Conservation (phyloP, 1,140 invertebrate species). For the Yoshiicerus persimilis region DNA sequence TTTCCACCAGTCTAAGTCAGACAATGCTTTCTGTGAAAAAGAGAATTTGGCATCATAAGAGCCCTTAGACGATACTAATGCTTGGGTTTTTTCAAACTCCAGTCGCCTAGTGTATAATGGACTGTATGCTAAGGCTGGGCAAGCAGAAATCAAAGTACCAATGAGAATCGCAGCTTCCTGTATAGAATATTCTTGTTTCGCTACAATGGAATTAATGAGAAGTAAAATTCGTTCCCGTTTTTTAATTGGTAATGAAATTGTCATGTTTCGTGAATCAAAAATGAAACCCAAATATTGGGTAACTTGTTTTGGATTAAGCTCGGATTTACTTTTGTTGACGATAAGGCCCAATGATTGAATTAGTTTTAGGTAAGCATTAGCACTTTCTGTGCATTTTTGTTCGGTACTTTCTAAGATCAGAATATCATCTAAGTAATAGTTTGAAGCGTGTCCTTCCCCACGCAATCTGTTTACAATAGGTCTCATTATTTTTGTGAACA, state of each 20-base stretch:
- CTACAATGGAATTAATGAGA: not conserved
- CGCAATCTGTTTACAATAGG: constrained; percentile 1
- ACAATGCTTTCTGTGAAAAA: not conserved
- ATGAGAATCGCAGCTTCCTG: not conserved
- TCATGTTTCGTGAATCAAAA: not conserved
- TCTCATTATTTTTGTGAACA: constrained; percentile 33
- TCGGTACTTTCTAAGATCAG: no score
- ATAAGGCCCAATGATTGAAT: not conserved
- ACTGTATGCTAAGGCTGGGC: not conserved
- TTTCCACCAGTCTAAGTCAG: not conserved
- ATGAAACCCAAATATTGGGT: not conserved
- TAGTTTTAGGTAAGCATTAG: not conserved
- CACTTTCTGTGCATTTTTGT: no score
- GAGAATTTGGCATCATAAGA: not conserved
- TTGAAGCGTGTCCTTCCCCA: not conserved
- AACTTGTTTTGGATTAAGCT: not conserved
- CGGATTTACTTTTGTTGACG: not conserved
- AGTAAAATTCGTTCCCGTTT: not conserved
- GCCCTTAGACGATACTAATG: not conserved
- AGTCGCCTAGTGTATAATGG: not conserved
- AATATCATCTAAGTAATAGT: not conserved
- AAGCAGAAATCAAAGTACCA: not conserved
- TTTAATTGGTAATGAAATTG: not conserved
- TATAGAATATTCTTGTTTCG: not conserved
- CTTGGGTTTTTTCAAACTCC: not conserved